phyloP scores from a whole-genome alignment of 2,888 invertebrate species.

The Seira musarum region DNA sequence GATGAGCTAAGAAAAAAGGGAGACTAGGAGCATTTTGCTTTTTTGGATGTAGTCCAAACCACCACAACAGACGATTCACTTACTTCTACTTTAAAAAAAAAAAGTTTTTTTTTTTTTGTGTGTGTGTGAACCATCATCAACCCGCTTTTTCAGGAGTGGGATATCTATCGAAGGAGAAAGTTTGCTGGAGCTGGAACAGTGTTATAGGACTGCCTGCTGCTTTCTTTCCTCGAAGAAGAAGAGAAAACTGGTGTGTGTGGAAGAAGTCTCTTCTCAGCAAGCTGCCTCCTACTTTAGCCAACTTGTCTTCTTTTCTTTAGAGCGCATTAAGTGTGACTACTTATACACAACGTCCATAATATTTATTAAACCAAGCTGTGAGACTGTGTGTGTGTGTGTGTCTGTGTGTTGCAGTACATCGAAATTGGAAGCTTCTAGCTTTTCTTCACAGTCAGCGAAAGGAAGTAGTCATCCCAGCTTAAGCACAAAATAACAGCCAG shows the following conservation, averaged over 20 bases:
- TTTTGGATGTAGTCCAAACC: constrained; percentile 56
- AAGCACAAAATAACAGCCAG: not conserved
- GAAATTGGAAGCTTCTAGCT: constrained; percentile 2
- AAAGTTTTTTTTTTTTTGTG: no score
- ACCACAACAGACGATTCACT: constrained; percentile 27
- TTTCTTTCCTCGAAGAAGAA: constrained; percentile 9
- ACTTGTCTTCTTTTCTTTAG: constrained; percentile 26
- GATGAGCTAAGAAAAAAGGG: constrained; percentile 39
- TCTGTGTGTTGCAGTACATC: no score
- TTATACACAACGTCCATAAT: constrained; percentile 30
- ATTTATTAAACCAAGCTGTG: constrained; percentile 17
- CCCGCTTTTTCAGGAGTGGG: not conserved
- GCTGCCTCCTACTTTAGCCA: constrained; percentile 32
- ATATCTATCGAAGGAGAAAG: constrained; percentile 12
- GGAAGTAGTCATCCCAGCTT: constrained; percentile 11
- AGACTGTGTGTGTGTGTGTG: no score
- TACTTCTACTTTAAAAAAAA: no score
- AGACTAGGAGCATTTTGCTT: constrained; percentile 39
- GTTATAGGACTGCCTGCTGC: constrained; percentile 37
- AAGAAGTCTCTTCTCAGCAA: constrained; percentile 55
- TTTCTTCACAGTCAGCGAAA: not conserved
- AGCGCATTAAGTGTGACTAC: constrained; percentile 28
- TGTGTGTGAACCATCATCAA: not conserved
- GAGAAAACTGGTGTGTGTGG: constrained; percentile 23
- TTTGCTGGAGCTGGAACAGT: constrained; percentile 38